A percentile compares a stretch with the other conserved stretches of the same genome.
phyloP scores from a whole-genome alignment of 2,888 invertebrate species.

The Ypsolopha scabrella region DNA sequence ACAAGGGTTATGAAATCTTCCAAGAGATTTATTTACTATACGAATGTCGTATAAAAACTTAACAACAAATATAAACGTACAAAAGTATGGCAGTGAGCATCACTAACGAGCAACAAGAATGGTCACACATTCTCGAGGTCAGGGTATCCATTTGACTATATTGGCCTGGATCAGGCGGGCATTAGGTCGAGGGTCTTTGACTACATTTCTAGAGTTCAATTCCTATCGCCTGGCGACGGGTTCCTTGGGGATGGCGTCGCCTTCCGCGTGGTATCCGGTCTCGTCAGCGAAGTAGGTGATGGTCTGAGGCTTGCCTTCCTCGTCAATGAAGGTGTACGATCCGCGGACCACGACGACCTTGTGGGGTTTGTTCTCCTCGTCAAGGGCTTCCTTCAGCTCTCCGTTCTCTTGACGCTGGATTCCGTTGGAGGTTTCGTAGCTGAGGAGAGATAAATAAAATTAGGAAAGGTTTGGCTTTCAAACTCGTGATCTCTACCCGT shows the following conservation, averaged over 20 bases:
- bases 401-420: conserved; percentile 65
- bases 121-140: neutral
- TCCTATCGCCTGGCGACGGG: conserved; percentile 23
- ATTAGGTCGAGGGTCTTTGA: neutral
- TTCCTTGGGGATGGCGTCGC: conserved; percentile 71
- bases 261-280: conserved; percentile 72
- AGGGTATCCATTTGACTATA: too few species aligned
- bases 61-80: conserved; percentile 34
- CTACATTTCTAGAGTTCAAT: neutral
- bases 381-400: conserved; percentile 36
- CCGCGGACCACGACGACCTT: conserved; percentile 70
- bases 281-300: conserved; percentile 72
- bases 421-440: conserved; percentile 69
- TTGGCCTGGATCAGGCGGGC: too few species aligned
- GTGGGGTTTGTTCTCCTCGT: conserved; percentile 70
- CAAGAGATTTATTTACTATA: conserved; percentile 4
- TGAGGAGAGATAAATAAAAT: conserved; percentile 15
- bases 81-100: conserved; percentile 45
- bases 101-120: conserved; percentile 20
- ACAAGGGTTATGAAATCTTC: neutral
- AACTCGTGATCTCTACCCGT: too few species aligned
- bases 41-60: conserved; percentile 13
- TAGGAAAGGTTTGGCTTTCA: neutral
- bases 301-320: conserved; percentile 62
- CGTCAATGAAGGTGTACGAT: conserved; percentile 65